Conservation (phyloP, 2,797 vertebrate species). For the Halcyon badia region DNA sequence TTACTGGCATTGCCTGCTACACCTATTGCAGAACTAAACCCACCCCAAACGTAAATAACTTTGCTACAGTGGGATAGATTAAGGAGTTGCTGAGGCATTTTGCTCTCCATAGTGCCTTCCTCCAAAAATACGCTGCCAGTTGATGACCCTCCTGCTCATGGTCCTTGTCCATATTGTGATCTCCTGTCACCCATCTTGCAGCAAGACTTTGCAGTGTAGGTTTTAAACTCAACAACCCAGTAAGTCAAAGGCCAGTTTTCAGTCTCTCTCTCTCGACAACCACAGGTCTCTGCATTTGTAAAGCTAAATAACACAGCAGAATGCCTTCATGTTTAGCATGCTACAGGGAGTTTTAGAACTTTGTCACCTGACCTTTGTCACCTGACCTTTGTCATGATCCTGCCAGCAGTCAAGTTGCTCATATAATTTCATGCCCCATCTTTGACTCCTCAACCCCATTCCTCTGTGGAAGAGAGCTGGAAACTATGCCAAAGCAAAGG, state of each 20-base stretch:
- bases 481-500: not conserved
- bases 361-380: not conserved
- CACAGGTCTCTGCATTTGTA: not conserved
- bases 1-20: not conserved
- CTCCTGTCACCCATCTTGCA: not conserved
- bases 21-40: not conserved
- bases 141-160: fast-evolving
- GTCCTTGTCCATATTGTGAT: not conserved
- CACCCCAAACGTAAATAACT: not conserved
- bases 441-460: not conserved
- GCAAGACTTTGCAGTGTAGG: not conserved
- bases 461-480: not conserved
- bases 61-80: not conserved
- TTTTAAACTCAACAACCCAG: not conserved
- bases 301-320: not conserved
- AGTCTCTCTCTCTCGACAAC: not conserved
- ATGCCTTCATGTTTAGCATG: not conserved
- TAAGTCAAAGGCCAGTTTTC: not conserved
- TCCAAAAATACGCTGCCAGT: not conserved
- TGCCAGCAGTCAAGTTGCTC: not conserved
- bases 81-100: not conserved
- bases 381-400: not conserved
- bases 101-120: not conserved
- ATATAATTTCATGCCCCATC: not conserved
- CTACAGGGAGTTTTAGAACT: not conserved